A percentile compares a stretch with the other conserved stretches of the same genome.
These are phyloP conservation scores for Orthonyx spaldingii DNA, from an alignment of 2,113 vertebrate genomes.

Conservation along the genomic window DNA sequence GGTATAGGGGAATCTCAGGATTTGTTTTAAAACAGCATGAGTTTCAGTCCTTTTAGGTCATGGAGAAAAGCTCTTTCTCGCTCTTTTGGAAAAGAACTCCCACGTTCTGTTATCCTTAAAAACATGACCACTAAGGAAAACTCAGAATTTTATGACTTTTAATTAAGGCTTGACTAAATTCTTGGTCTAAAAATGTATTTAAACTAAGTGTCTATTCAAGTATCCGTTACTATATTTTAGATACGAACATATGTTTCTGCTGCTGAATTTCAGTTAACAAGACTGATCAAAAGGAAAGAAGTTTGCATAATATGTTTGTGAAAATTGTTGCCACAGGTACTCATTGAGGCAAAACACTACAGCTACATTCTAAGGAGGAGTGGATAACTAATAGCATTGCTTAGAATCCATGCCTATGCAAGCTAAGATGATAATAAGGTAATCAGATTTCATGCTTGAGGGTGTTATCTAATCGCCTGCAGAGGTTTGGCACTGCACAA, in stretches of 20 bases:
- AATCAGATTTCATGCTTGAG: slow-evolving; percentile 64
- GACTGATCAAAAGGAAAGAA: neutral
- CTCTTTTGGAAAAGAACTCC: neutral
- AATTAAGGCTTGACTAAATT: neutral
- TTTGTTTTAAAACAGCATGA: neutral
- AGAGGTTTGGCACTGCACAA: slow-evolving; percentile 48
- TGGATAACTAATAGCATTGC: slow-evolving; percentile 31
- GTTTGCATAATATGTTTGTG: neutral
- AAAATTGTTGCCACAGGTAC: neutral
- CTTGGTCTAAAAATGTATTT: neutral
- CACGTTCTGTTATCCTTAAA: neutral
- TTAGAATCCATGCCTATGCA: slow-evolving; percentile 27
- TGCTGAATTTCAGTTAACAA: neutral
- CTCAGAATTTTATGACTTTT: neutral
- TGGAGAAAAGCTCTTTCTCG: neutral
- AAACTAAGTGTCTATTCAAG: neutral
- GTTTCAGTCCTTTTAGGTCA: neutral
- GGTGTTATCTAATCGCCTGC: slow-evolving; percentile 47
- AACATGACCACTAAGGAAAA: neutral
- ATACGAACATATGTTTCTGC: neutral
- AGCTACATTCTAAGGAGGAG: neutral
- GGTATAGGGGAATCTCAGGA: neutral
- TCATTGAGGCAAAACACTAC: neutral
- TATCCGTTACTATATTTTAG: neutral
- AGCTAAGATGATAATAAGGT: slow-evolving; percentile 53